Base-by-base conservation (phyloP, 2,113 vertebrate species). In the Pterocles burchelli region DNA sequence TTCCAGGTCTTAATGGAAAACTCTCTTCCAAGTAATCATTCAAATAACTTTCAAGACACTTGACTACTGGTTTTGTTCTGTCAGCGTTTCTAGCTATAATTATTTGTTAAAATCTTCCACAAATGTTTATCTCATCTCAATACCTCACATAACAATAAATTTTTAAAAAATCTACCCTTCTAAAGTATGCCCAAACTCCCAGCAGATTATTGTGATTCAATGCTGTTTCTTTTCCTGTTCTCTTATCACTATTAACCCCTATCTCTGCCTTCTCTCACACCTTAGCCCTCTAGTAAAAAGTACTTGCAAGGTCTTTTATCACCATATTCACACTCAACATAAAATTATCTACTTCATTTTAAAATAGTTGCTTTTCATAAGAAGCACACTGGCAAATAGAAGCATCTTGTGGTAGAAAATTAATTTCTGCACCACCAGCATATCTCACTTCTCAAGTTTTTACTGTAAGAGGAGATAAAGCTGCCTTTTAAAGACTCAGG, bases 121-220 rank as follows among this genome's bases (percentile, higher is more conserved):
- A 57, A 66, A 71, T 13, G 10, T 33, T 52, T 45, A 57, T 29
- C 15, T 13, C 17, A 48, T 36, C 43, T 76, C n/a, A 43, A 15
- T 5, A 71, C 2, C 25, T 76, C 46, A 54, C 6, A 36, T 0
- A 68, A 22, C 11, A 57, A 52, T 63, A 41, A 67, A 17, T 1
- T 26, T 28, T 65, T 24, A 17, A 36, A 29, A 71, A 33, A 59
- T 76, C 45, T 7, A 58, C 26, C 13, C 68, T 71, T 78, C 51
- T 59, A 2, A 72, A 68, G n/a, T 18, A 65, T 21, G 4, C 26
- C n/a, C 80, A 48, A 82, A 80, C 18, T 51, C 26, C 48, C n/a
- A 45, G 9, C 20, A 78, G 65, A 48, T 63, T 58, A 58, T 4
- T 63, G 31, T 52, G 22, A 83, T 29, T 85, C 6, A 49, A 1